These are phyloP conservation scores for Uloborus diversus DNA, from an alignment of 1,140 invertebrate genomes.

Conservation along the genomic window DNA sequence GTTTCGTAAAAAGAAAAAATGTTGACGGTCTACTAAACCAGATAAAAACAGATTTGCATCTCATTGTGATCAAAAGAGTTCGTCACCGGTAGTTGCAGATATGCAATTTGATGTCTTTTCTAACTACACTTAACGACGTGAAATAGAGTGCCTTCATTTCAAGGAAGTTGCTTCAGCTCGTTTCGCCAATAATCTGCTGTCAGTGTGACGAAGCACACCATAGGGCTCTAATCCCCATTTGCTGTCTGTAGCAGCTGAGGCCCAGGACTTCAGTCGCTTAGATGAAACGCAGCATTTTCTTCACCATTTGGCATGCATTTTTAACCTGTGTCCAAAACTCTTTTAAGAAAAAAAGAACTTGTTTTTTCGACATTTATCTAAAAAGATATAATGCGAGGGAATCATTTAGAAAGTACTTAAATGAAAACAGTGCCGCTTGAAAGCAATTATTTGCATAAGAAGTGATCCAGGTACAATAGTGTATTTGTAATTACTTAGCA, in stretches of 20 bases:
- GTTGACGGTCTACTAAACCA: no score
- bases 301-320: conserved; percentile 18
- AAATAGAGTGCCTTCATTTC: conserved; percentile 46
- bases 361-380: no score
- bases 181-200: conserved; percentile 53
- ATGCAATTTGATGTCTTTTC: conserved; percentile 29
- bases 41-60: conserved; percentile 36
- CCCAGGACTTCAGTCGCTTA: not conserved
- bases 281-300: conserved; percentile 46
- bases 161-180: not conserved
- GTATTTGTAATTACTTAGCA: no score
- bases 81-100: conserved; percentile 24
- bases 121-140: conserved; percentile 37
- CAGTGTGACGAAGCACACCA: conserved; percentile 46
- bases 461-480: no score
- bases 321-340: no score
- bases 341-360: no score
- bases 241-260: conserved; percentile 6
- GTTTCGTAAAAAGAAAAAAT: no score
- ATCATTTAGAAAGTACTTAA: no score
- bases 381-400: no score
- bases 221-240: conserved; percentile 42
- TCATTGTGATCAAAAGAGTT: conserved; percentile 11
- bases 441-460: no score
- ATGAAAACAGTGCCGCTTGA: no score